Percentiles rank a stretch among this genome's conserved stretches.
Conservation (phyloP, 2,113 vertebrate genomes). For the Anser brachyrhynchus region DNA sequence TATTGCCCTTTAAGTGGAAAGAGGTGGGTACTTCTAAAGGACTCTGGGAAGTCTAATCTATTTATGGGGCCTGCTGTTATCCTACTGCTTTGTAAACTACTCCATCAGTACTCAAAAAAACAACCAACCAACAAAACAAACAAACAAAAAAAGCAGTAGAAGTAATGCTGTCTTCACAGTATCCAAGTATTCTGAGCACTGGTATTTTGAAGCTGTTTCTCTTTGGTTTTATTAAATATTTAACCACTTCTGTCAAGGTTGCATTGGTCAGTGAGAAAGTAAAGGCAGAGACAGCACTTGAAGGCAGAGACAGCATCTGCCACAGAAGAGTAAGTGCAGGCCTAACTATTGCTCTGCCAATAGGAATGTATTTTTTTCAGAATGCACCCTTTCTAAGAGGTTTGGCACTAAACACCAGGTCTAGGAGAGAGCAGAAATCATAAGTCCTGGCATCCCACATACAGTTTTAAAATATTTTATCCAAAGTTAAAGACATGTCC, state of each 20-base stretch:
- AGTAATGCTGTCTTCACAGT: accelerated
- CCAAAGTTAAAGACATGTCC: neutral
- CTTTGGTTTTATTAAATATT: neutral
- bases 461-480: neutral
- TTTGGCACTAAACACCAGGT: neutral
- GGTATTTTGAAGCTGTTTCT: neutral
- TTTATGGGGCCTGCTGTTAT: neutral
- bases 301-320: neutral
- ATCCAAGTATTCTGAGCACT: neutral
- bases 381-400: neutral
- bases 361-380: neutral
- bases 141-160: neutral
- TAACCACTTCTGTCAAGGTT: neutral
- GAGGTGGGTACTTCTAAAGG: neutral
- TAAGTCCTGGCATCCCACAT: neutral
- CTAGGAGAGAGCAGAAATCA: neutral
- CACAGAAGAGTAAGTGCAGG: neutral
- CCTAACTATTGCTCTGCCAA: neutral
- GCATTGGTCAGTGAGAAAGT: neutral
- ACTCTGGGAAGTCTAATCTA: neutral
- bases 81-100: neutral
- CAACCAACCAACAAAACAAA: too few relatives aligned
- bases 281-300: neutral
- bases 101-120: neutral
- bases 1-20: neutral